phyloP scores from a whole-genome alignment of 2,888 invertebrate genomes.

The Gordius sp. region DNA sequence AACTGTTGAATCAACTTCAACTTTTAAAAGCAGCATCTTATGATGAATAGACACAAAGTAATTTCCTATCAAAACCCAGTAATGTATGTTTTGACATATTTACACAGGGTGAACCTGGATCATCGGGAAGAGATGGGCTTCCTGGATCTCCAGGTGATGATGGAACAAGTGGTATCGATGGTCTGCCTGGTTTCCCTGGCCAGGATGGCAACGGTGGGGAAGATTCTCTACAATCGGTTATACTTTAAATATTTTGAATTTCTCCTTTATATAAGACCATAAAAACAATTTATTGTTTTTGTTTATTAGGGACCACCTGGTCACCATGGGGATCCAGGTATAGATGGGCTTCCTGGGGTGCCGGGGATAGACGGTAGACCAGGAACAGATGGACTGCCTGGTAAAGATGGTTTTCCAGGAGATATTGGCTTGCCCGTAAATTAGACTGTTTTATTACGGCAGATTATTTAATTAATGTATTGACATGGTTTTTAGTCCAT shows the following conservation, averaged over 20 bases:
- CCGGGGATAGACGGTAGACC: constrained; percentile 1
- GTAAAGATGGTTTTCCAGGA: constrained; percentile 11
- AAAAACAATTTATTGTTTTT: too few species aligned
- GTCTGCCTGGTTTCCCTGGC: not conserved
- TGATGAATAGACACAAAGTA: too few species aligned
- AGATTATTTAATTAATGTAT: too few species aligned
- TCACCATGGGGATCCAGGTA: not conserved
- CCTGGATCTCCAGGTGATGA: constrained; percentile 16
- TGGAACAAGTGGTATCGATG: constrained; percentile 14
- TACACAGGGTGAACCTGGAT: not conserved
- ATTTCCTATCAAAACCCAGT: too few species aligned
- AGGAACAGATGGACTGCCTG: not conserved
- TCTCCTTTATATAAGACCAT: too few species aligned
- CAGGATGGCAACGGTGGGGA: constrained; percentile 15
- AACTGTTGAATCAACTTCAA: too few species aligned
- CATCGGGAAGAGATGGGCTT: not conserved
- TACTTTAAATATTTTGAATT: too few species aligned
- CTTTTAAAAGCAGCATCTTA: too few species aligned
- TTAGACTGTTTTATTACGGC: too few species aligned
- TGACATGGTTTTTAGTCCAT: too few species aligned
- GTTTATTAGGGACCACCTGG: constrained; percentile 13
- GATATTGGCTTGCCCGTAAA: not conserved
- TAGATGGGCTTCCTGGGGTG: not conserved
- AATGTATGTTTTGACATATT: too few species aligned
- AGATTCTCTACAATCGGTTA: not conserved